Evolutionary conservation across 1,140 invertebrate genomes (phyloP).

Genomic region (Diorhabda sublineata): DNA sequence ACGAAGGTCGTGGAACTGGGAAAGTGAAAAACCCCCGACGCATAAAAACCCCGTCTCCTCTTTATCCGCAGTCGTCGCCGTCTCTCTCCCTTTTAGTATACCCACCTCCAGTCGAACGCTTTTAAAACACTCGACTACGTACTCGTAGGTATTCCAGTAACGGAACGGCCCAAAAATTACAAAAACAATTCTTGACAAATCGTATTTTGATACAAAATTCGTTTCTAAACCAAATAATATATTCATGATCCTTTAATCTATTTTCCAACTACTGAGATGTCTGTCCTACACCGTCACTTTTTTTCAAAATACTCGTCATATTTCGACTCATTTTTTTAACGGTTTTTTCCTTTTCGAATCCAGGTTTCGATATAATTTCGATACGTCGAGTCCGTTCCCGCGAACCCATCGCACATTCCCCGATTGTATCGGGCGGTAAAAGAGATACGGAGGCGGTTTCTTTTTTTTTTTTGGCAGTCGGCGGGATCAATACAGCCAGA

Average conservation of each 20-base stretch:
- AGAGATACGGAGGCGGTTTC: background rate
- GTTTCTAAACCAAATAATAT: background rate
- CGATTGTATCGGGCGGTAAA: background rate
- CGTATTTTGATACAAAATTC: too few species aligned
- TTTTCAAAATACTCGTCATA: background rate
- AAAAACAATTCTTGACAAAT: background rate
- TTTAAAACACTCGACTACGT: background rate
- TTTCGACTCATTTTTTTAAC: background rate
- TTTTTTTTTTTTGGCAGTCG: constrained; percentile 12
- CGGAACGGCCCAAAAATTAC: background rate
- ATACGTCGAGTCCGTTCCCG: background rate
- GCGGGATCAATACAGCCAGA: constrained; percentile 37
- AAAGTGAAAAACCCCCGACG: constrained; percentile 38
- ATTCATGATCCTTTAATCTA: background rate
- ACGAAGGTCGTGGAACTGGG: constrained; percentile 37
- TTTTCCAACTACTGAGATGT: too few species aligned
- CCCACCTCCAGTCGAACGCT: constrained; percentile 13
- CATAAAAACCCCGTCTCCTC: constrained; percentile 17
- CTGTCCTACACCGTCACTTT: background rate
- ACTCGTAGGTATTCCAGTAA: background rate
- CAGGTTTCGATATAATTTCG: too few species aligned
- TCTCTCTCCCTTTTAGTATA: background rate
- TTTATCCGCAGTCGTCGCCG: background rate
- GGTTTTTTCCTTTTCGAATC: background rate
- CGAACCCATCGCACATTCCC: background rate